Percentiles rank a stretch among this genome's conserved stretches.
Conservation (phyloP, 2,797 vertebrate genomes). For the Enteromius radiatus region DNA sequence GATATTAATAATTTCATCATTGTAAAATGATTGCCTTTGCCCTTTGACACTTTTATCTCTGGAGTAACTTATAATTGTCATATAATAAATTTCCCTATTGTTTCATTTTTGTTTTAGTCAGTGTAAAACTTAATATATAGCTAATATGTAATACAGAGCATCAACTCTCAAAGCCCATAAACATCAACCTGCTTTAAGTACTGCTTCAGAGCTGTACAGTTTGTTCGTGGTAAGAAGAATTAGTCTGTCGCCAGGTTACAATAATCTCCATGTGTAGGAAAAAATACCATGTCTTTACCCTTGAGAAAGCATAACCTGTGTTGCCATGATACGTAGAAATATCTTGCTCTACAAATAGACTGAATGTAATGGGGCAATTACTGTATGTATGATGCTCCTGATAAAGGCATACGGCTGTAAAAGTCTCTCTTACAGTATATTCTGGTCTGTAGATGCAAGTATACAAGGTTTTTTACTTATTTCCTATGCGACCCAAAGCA, state of each 20-base stretch:
- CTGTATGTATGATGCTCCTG: conserved; percentile 6
- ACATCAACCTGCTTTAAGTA: not conserved
- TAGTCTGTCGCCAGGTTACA: conserved; percentile 47
- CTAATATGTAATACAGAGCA: not conserved
- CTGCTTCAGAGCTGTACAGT: not conserved
- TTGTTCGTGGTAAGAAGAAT: conserved; percentile 32
- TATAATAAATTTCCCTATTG: not conserved
- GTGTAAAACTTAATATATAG: not conserved
- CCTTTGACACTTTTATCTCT: not conserved
- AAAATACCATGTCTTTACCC: conserved; percentile 33
- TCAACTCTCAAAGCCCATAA: not conserved
- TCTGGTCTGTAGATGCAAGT: not conserved
- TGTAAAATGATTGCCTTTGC: not conserved
- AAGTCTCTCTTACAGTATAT: not conserved
- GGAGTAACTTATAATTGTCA: not conserved
- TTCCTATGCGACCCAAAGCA: not conserved
- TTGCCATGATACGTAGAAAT: conserved; percentile 40
- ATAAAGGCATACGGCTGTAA: conserved; percentile 16
- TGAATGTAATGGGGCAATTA: not conserved
- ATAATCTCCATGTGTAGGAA: not conserved
- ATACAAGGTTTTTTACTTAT: not conserved
- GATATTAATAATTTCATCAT: not conserved
- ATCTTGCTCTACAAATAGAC: conserved; percentile 26
- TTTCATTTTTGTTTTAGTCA: not conserved
- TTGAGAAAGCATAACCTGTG: conserved; percentile 31